phyloP scores from a whole-genome alignment of 2,888 invertebrate species.

The Psococerastis gibbosa region DNA sequence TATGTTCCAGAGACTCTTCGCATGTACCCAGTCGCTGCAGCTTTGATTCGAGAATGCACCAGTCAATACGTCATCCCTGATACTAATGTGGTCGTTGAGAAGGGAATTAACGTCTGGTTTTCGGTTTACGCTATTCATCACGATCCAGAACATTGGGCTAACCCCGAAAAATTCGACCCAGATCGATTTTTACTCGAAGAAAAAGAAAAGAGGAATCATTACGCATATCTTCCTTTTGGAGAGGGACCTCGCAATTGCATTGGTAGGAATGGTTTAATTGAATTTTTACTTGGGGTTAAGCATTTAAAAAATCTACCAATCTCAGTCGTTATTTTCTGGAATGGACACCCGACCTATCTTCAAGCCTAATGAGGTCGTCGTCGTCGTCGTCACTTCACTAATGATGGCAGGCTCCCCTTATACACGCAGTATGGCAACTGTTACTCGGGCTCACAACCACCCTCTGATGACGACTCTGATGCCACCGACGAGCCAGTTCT shows the following conservation, averaged over 20 bases:
- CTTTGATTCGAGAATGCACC: conserved; percentile 24
- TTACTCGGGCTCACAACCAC: too few relatives aligned
- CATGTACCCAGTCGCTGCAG: conserved; percentile 27
- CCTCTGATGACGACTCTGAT: too few relatives aligned
- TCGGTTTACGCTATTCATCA: conserved; percentile 26
- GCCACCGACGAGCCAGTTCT: too few relatives aligned
- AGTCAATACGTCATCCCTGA: conserved; percentile 25
- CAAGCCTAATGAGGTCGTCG: too few relatives aligned
- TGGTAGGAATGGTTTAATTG: too few relatives aligned
- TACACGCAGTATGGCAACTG: too few relatives aligned
- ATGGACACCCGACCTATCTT: too few relatives aligned
- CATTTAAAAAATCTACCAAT: too few relatives aligned
- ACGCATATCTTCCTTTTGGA: conserved; percentile 28
- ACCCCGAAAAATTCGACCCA: conserved; percentile 30
- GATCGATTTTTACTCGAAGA: conserved; percentile 28
- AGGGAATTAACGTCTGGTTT: conserved; percentile 23
- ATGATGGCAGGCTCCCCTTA: too few relatives aligned
- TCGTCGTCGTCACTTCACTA: too few relatives aligned
- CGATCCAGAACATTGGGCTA: conserved; percentile 26
- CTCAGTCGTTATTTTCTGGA: too few relatives aligned
- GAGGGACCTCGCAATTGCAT: conserved; percentile 29
- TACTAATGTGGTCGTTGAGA: conserved; percentile 23
- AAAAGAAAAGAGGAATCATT: conserved; percentile 22
- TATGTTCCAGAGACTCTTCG: conserved; percentile 27
- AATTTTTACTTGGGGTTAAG: too few relatives aligned